Conservation (phyloP, 2,113 vertebrate genomes). For the Acrocephalus arundinaceus region DNA sequence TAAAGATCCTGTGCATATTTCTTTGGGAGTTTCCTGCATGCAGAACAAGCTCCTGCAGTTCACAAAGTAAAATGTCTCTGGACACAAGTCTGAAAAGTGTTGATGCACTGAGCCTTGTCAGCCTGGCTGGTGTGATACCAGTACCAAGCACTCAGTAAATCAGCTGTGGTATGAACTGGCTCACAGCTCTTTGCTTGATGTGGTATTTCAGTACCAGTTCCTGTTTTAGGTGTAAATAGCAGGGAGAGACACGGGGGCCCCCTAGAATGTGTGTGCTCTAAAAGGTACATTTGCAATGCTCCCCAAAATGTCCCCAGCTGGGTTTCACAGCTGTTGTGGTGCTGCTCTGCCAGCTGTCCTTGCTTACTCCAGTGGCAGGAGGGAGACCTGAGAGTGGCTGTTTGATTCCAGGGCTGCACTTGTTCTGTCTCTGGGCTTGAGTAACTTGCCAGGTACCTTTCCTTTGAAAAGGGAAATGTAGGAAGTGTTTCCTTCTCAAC, state of each 20-base stretch:
- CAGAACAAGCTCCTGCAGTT: neutral
- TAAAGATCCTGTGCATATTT: rapidly evolving
- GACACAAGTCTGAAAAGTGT: neutral
- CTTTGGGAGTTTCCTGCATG: neutral
- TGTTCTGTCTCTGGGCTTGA: neutral
- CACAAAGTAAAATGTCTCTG: neutral
- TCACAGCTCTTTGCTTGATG: neutral
- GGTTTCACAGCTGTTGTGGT: neutral
- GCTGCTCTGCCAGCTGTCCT: neutral
- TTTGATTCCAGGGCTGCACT: neutral
- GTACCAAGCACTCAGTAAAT: neutral
- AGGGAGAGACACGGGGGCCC: neutral
- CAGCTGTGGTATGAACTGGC: neutral
- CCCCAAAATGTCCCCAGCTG: neutral
- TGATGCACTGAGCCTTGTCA: neutral
- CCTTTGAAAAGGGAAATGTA: neutral
- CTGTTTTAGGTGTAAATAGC: neutral
- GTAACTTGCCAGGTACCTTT: neutral
- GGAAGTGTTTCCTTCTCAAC: neutral
- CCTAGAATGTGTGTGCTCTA: rapidly evolving
- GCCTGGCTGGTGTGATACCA: neutral
- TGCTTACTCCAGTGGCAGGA: neutral
- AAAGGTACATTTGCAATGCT: rapidly evolving
- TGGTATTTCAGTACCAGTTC: neutral
- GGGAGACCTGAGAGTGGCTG: neutral